These are phyloP conservation scores for Chymomyza amoena DNA, from an alignment of 2,888 invertebrate species.

Conservation along the genomic window DNA sequence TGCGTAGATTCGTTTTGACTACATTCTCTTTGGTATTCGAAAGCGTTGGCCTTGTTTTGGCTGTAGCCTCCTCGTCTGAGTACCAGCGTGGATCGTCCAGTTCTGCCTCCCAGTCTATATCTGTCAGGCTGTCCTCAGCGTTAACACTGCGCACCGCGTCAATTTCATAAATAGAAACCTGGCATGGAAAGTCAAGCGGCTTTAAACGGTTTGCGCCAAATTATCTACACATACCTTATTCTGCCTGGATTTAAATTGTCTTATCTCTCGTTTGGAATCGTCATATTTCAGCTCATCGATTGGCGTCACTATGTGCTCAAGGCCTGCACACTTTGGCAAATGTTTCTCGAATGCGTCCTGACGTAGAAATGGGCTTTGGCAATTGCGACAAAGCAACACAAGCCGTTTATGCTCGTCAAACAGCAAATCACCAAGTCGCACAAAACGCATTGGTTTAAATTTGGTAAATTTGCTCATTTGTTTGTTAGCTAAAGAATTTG, in stretches of 20 bases:
- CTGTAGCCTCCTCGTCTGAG: conserved; percentile 36
- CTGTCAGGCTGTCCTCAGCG: conserved; percentile 14
- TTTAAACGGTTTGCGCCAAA: not conserved
- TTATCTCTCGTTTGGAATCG: conserved; percentile 44
- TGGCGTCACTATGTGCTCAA: conserved; percentile 45
- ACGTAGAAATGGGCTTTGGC: conserved; percentile 53
- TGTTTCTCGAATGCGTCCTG: conserved; percentile 58
- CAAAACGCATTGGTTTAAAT: conserved; percentile 44
- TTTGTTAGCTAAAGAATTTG: not conserved
- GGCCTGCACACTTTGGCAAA: conserved; percentile 49
- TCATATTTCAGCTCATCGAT: conserved; percentile 45
- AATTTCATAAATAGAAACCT: conserved; percentile 66
- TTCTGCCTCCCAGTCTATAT: conserved; percentile 68
- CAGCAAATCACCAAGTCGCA: conserved; percentile 65
- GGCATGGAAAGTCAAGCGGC: not conserved
- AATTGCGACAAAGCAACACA: conserved; percentile 61
- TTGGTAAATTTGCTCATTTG: conserved; percentile 51
- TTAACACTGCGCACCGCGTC: conserved; percentile 46
- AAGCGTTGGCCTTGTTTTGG: conserved; percentile 46
- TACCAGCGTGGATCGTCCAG: conserved; percentile 74
- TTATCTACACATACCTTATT: conserved; percentile 42
- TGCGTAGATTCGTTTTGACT: not conserved
- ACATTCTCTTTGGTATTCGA: conserved; percentile 68
- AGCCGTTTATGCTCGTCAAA: conserved; percentile 62
- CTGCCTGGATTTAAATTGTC: conserved; percentile 51